Conservation (phyloP, 2,797 vertebrate genomes). For the Triplophysa yarkandensis region DNA sequence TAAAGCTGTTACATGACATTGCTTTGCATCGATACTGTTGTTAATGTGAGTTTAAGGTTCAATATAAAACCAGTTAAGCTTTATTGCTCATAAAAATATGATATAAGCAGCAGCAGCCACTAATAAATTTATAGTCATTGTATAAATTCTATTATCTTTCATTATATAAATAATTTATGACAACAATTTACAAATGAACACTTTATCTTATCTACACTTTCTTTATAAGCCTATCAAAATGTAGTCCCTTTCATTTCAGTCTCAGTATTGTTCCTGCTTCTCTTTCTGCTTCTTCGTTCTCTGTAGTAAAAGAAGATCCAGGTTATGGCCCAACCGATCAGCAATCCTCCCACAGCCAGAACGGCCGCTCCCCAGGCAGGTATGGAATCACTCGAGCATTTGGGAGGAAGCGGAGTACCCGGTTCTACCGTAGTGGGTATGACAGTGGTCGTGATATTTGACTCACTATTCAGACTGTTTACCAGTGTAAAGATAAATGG, state of each 20-base stretch:
- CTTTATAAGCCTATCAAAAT: constrained; percentile 62
- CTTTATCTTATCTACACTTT: not conserved
- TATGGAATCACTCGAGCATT: constrained; percentile 41
- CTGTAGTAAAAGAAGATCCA: constrained; percentile 67
- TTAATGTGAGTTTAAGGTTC: not conserved
- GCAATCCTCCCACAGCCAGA: constrained; percentile 69
- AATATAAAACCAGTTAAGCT: not conserved
- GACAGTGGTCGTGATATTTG: constrained; percentile 34
- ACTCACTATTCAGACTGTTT: constrained; percentile 83
- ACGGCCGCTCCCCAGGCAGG: constrained; percentile 79
- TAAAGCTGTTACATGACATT: not conserved
- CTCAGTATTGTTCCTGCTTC: not conserved
- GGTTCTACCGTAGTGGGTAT: constrained; percentile 24
- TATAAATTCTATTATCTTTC: not conserved
- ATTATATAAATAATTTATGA: constrained; percentile 2
- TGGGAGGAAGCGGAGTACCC: not conserved
- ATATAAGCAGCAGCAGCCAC: not conserved
- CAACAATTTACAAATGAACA: constrained; percentile 19
- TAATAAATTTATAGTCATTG: not conserved
- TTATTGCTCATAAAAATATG: not conserved
- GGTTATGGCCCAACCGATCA: constrained; percentile 70
- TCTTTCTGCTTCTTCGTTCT: constrained; percentile 39
- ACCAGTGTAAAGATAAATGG: constrained; percentile 84
- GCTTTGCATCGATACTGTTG: not conserved
- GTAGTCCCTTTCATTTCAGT: constrained; percentile 50